Base-by-base conservation (phyloP, 2,113 vertebrate species). In the Eubucco bourcierii region DNA sequence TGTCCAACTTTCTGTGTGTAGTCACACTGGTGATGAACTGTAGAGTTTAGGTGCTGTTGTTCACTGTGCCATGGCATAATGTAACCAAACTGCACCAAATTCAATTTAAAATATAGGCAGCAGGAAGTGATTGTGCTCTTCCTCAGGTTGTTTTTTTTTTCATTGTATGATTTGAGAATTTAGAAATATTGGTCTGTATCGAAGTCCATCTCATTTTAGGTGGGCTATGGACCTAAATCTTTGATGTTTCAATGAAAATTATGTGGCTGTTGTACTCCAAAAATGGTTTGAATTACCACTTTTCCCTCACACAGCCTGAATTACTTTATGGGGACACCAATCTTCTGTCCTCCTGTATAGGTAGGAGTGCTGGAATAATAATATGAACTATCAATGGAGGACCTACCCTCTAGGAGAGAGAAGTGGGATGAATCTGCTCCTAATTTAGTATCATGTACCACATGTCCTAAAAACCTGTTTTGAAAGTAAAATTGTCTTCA, bases 261-360 rank as follows among this genome's bases (percentile, higher is more conserved):
- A 17, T 59, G 6, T 86, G 67, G 46, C 18, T 0, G 0, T 33
- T 87, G 33, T 64, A 58, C 28, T 75, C 28, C 15, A 41, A n/a
- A n/a, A 89, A 47, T 44, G 3, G 16, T 91, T 63, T 75, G 72
- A 52, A 29, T 91, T 87, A 82, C 84, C n/a, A 53, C 8, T 82
- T 29, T 11, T 23, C 7, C 7, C 47, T 77, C 50, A 29, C 4
- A 1, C 29, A 19, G 15, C 67, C 55, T 60, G 28, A 79, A 82
- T 41, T 60, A 31, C 37, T 59, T 79, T 27, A 50, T 33, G 41
- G 64, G 59, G 28, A 21, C 20, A 47, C 9, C 10, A 15, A 0
- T 71, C 28, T 23, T 24, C 12, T 80, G 8, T 52, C 21, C 16
- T 68, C 39, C 41, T 53, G 6, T 73, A 8, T 6, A 47, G 23